These are phyloP conservation scores for Drosophila sordidapex DNA, from an alignment of 2,888 invertebrate genomes.

Conservation along the genomic window DNA sequence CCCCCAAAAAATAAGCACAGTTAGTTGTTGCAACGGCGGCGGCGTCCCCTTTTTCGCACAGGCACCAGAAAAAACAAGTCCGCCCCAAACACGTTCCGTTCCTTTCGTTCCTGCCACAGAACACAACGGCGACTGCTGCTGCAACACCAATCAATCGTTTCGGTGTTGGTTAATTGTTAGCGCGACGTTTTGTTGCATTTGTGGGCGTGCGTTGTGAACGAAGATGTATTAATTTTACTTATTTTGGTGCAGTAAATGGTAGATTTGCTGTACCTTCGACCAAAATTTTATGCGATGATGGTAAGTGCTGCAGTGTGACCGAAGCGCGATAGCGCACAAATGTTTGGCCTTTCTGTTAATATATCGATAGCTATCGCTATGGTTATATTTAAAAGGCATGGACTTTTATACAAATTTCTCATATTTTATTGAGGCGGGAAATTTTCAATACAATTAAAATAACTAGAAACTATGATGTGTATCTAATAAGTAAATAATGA, in stretches of 20 bases:
- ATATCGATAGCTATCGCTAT: conserved; percentile 26
- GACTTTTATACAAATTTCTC: not conserved
- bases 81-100: conserved; percentile 73
- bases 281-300: conserved; percentile 49
- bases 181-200: conserved; percentile 21
- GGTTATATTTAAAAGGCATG: not conserved
- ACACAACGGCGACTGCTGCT: conserved; percentile 10
- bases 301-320: conserved; percentile 36
- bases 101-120: conserved; percentile 49
- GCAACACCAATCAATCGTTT: not conserved
- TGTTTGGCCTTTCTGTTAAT: not conserved
- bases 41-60: conserved; percentile 63
- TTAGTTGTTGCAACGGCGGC: conserved; percentile 43
- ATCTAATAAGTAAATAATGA: not conserved
- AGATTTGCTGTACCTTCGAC: conserved; percentile 48
- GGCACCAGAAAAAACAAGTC: conserved; percentile 60
- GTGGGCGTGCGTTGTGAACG: conserved; percentile 12
- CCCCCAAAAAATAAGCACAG: conserved; percentile 60
- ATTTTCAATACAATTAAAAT: not conserved
- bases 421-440: not conserved
- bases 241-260: conserved; percentile 28
- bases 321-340: not conserved
- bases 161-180: not conserved
- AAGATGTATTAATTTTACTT: conserved; percentile 25
- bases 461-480: not conserved